Conservation (phyloP, 2,113 vertebrate genomes). For the Mormyrus lacerda region DNA sequence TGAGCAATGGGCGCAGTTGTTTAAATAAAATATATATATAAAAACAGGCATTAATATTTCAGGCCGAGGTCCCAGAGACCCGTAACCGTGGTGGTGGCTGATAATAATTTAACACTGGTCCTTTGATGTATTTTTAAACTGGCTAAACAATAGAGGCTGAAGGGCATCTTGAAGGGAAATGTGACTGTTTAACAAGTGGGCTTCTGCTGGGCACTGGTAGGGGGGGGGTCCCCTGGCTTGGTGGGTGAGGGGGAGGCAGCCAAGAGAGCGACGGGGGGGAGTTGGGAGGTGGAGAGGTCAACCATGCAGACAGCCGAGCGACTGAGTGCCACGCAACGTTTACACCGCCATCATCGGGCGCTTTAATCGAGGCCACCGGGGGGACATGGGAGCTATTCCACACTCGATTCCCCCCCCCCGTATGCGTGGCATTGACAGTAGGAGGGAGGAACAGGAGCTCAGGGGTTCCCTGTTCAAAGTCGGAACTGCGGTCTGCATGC, state of each 20-base stretch:
- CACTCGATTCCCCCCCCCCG: not conserved
- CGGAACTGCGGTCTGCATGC: not conserved
- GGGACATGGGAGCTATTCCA: not conserved
- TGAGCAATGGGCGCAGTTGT: not conserved
- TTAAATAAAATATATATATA: not conserved
- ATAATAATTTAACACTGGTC: not conserved
- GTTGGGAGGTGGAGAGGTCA: not conserved
- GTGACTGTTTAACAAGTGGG: constrained; percentile 1
- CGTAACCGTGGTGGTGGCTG: not conserved
- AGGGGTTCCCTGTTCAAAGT: not conserved
- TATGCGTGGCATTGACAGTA: not conserved
- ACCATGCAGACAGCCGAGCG: not conserved
- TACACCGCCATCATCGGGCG: not conserved
- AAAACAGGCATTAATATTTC: not conserved
- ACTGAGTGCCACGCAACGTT: not conserved
- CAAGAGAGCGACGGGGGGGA: not conserved
- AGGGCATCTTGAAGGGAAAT: not conserved
- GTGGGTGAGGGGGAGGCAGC: not conserved
- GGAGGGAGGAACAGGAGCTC: not conserved
- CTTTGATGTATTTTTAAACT: constrained; percentile 14
- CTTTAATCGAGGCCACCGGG: not conserved
- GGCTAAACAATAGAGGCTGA: constrained; percentile 3
- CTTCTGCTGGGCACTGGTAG: not conserved
- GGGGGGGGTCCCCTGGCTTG: not conserved
- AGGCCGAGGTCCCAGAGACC: not conserved